phyloP scores from a whole-genome alignment of 2,113 vertebrate genomes.

The Sinocyclocheilus rhinocerous region DNA sequence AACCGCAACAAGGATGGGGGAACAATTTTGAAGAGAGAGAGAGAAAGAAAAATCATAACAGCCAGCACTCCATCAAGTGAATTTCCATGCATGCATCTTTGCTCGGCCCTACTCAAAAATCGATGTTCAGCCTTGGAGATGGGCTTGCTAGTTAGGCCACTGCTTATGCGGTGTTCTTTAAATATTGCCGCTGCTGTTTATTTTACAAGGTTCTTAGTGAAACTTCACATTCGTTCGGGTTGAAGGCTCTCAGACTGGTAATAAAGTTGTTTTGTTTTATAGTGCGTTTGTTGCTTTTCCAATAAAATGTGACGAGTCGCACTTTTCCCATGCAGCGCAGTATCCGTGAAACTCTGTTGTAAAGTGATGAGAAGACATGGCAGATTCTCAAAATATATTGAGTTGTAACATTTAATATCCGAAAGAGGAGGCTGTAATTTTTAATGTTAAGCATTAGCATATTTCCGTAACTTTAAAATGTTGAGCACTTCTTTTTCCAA shows the following conservation, averaged over 20 bases:
- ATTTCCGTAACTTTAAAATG: background rate
- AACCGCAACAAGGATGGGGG: constrained; percentile 72
- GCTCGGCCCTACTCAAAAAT: constrained; percentile 75
- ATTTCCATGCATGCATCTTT: constrained; percentile 80
- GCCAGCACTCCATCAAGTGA: constrained; percentile 83
- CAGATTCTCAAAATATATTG: background rate
- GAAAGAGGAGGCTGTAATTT: constrained; percentile 10
- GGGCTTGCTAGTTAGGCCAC: constrained; percentile 50
- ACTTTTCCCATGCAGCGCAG: background rate
- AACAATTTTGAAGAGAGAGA: constrained; percentile 81
- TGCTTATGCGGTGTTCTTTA: background rate
- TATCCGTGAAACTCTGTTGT: background rate
- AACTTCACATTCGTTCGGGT: constrained; percentile 19
- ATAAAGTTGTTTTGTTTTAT: constrained; percentile 41
- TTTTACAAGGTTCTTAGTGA: background rate
- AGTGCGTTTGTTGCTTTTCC: constrained; percentile 9
- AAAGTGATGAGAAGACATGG: background rate
- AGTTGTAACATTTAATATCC: constrained; percentile 1
- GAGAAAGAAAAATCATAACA: constrained; percentile 67
- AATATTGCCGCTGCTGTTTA: background rate
- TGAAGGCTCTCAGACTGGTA: constrained; percentile 7
- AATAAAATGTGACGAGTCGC: background rate
- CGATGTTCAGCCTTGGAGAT: constrained; percentile 75
- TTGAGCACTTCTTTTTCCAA: background rate
- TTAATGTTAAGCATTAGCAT: constrained; percentile 1